These are phyloP conservation scores for Recurvirostra avosetta DNA, from an alignment of 2,113 vertebrate species.

Conservation along the genomic window DNA sequence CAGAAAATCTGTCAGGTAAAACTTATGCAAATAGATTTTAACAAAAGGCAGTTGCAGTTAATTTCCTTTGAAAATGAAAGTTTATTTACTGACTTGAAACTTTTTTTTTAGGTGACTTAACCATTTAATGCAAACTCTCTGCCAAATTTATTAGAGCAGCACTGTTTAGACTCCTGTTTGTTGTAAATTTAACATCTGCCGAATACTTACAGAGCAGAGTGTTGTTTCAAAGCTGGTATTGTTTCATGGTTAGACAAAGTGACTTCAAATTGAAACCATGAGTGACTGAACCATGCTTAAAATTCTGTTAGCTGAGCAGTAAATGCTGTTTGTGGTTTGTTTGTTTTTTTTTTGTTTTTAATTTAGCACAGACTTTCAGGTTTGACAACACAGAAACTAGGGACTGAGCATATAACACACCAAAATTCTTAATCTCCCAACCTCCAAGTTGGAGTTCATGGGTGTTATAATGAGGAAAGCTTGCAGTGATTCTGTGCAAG, in stretches of 20 bases:
- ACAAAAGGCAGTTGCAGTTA: neutral
- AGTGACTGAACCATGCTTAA: neutral
- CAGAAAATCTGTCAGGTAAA: neutral
- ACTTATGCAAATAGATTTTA: neutral
- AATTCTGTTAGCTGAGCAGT: neutral
- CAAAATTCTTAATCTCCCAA: neutral
- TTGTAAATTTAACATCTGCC: neutral
- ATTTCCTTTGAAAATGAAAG: neutral
- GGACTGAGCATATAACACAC: neutral
- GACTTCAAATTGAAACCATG: neutral
- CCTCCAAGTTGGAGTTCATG: neutral
- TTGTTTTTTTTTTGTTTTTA: neutral
- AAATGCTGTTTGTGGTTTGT: neutral
- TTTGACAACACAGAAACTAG: neutral
- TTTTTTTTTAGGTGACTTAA: neutral
- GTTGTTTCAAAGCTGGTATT: neutral
- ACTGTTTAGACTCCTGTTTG: neutral
- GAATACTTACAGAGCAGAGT: neutral
- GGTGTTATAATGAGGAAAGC: neutral
- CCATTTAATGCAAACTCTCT: neutral
- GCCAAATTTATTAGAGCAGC: neutral
- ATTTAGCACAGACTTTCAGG: neutral
- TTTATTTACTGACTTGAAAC: neutral
- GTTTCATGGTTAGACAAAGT: neutral
- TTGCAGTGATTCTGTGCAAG: neutral